Evolutionary conservation across 2,797 vertebrate genomes (phyloP).

Genomic region (Paramormyrops hopkinsi): DNA sequence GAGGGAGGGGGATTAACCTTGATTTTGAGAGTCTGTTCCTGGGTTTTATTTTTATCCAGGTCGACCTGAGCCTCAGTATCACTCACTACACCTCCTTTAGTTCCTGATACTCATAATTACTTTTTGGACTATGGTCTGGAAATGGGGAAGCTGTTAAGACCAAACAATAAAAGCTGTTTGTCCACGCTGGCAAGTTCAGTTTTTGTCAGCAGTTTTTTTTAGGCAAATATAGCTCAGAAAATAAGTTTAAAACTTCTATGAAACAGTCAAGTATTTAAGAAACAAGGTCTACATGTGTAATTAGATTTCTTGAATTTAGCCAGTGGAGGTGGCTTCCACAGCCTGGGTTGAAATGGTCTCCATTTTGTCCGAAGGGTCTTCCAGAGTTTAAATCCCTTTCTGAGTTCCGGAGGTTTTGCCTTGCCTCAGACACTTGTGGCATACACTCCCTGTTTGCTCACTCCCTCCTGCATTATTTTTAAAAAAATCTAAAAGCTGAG

Average conservation of each 20-base stretch:
- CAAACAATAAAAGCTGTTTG: neutral
- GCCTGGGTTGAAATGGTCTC: neutral
- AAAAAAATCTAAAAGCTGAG: neutral
- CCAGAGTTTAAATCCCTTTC: neutral
- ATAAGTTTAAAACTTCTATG: neutral
- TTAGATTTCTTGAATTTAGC: neutral
- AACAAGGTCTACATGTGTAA: neutral
- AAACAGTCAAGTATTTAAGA: neutral
- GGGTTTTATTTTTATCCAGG: neutral
- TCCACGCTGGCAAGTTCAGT: neutral
- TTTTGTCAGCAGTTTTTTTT: neutral
- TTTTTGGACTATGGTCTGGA: slow-evolving; percentile 17
- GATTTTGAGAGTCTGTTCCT: neutral
- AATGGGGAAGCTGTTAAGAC: slow-evolving; percentile 11
- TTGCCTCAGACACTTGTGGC: neutral
- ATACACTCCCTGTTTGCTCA: neutral
- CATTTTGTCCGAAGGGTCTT: neutral
- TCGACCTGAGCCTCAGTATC: neutral
- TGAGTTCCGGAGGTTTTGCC: neutral
- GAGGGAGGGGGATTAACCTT: neutral
- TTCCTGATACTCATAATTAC: neutral
- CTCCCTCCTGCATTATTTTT: neutral
- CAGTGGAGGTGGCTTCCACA: neutral
- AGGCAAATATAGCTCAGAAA: slow-evolving; percentile 4
- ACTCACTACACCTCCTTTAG: neutral